Base-by-base conservation (phyloP, 2,888 invertebrate genomes). In the Cantharis rustica region DNA sequence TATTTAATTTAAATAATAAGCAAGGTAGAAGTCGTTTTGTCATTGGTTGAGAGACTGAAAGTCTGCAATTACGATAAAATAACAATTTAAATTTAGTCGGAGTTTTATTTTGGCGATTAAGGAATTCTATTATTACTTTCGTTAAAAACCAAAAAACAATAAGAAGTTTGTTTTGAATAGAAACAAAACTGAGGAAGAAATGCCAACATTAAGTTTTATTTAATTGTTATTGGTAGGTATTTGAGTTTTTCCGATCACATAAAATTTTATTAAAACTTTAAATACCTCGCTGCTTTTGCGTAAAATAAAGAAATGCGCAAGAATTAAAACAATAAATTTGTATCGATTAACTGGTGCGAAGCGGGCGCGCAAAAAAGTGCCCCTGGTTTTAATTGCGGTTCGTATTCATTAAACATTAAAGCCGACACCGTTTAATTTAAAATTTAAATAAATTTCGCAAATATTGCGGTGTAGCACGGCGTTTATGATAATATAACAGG, bases 391-490 rank as follows among this genome's bases (percentile, higher is more conserved):
- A 66, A 66, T 17, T 23, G 16, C 23, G 15, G 64, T 76, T 73
- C 23, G 76, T 66, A 73, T 73, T 76, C 76, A 73, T 66, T 73
- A 73, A 13, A 61, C 76, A 68, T 63, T 63, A 68, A 69, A 71
- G 64, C 68, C 76, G 73, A 76, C 47, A 47, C 71, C 70, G 73
- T 70, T 76, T 73, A 71, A 76, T 62, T 64, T 61, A 70, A 73
- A 76, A 76, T 76, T 66, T 76, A 76, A 76, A 76, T 76, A 76
- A 72, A 72, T 73, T 76, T 61, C 7, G 72, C 76, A 13, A 72
- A 69, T 75, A 61, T 63, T 68, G 47, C 7, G 61, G 62, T 31
- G 69, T 68, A 73, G 47, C 47, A n/a, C n/a, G 47, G n/a, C 47
- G 47, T 47, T 47, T 47, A 47, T 47, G 47, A 47, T 47, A 47